Conservation (phyloP, 2,113 vertebrate species). For the Telmatochromis bifrenatus region DNA sequence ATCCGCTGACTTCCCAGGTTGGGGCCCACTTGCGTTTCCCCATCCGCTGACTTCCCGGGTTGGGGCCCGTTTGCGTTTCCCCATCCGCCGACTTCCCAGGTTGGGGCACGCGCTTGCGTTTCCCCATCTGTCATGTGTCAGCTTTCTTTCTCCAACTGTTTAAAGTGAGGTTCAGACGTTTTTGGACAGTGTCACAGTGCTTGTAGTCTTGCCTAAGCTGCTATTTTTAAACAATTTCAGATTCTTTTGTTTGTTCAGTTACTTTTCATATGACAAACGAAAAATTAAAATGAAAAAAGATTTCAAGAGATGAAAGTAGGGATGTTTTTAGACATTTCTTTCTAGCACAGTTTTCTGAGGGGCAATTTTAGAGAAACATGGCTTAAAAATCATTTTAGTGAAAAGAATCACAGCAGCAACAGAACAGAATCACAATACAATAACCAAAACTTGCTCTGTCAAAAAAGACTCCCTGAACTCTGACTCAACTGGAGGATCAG, state of each 20-base stretch:
- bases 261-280: too few relatives aligned
- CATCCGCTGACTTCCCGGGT: fast-evolving
- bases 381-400: background rate
- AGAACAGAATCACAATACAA: background rate
- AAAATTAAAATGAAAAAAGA: too few relatives aligned
- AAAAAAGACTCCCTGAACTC: background rate
- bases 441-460: background rate
- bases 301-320: too few relatives aligned
- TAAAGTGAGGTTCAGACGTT: too few relatives aligned
- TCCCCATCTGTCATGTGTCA: background rate
- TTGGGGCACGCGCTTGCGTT: fast-evolving
- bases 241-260: too few relatives aligned
- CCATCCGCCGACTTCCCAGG: fast-evolving
- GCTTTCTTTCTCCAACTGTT: too few relatives aligned
- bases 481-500: background rate
- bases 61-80: too few relatives aligned
- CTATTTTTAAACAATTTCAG: too few relatives aligned
- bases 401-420: background rate
- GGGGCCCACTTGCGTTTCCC: fast-evolving
- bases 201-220: too few relatives aligned
- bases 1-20: fast-evolving
- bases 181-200: too few relatives aligned
- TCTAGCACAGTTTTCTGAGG: background rate
- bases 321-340: too few relatives aligned
- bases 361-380: background rate